Percentiles rank a stretch among this genome's conserved stretches.
Evolutionary conservation across 23 tunicate species (phyloP).

Genomic region (Halocynthia roretzi): DNA sequence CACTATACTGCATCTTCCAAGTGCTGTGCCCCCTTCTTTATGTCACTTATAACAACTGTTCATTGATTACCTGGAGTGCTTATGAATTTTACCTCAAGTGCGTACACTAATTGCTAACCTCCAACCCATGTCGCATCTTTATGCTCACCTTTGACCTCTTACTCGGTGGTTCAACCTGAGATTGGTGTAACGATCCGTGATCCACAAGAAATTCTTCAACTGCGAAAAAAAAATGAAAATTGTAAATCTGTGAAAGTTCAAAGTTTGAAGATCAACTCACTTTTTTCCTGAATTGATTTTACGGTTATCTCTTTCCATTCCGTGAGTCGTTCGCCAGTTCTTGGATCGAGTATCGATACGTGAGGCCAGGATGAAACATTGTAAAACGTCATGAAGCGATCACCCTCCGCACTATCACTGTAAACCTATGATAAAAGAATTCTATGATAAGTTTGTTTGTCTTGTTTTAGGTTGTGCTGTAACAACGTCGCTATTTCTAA

Average conservation of each 20-base stretch:
- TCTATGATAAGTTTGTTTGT: background rate
- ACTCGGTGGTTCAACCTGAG: slow-evolving; percentile 28
- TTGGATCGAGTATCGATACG: slow-evolving; percentile 66
- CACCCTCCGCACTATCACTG: slow-evolving; percentile 72
- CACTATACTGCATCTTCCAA: too few relatives aligned
- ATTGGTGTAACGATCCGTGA: slow-evolving; percentile 28
- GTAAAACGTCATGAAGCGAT: slow-evolving; percentile 59
- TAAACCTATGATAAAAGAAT: slow-evolving; percentile 40
- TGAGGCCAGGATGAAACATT: slow-evolving; percentile 63
- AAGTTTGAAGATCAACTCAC: background rate
- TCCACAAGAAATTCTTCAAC: slow-evolving; percentile 60
- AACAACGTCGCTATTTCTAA: too few relatives aligned
- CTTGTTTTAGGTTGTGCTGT: too few relatives aligned
- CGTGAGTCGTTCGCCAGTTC: slow-evolving; percentile 63
- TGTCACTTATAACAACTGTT: too few relatives aligned
- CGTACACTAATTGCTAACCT: too few relatives aligned
- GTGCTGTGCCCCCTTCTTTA: too few relatives aligned
- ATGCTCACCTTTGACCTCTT: slow-evolving; percentile 31
- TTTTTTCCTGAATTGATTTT: slow-evolving; percentile 6
- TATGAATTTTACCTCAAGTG: too few relatives aligned
- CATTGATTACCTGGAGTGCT: too few relatives aligned
- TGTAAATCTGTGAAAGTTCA: background rate
- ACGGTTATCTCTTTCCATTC: slow-evolving; percentile 10
- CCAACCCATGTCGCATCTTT: too few relatives aligned
- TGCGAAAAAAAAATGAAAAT: slow-evolving; percentile 4